Evolutionary conservation across 2,888 invertebrate species (phyloP), one percentile per base, ranked within the genome.

Genomic region (Brassicogethes aeneus): DNA sequence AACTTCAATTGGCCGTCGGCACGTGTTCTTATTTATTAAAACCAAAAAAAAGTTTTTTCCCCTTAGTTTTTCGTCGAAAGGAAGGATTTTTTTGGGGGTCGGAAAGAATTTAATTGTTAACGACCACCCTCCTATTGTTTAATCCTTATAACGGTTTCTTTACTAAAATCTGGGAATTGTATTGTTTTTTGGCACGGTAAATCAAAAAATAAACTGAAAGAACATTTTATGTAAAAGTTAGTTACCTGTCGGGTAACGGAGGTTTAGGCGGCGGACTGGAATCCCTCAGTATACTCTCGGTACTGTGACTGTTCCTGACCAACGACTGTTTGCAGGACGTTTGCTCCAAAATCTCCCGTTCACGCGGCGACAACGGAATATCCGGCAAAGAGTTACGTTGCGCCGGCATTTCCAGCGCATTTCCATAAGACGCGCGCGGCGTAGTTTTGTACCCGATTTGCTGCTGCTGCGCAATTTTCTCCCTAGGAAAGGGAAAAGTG

Each of bases 261-360:
- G 93, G 92, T 70, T 93, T 92, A 8, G 91, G 90, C 43, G 90
- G 89, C 44, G 81, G 80, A 66, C 77, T 79, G 48, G 82, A 71
- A 61, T 80, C 79, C 3, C 12, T 17, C 2, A 23, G 13, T 8
- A 32, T 32, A 5, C 8, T 10, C 68, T 89, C 88, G 3, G 85
- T 82, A 55, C 87, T 87, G 62, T 87, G 86, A 38, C 87, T 86
- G 39, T 79, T 82, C 50, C 84, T 76, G 47, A 85, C 66, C 38
- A 57, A 56, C 15, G 54, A 48, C 13, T 61, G 52, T 15, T 58
- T 41, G 62, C 53, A 59, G 3, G 74, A 72, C 5, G 73, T 75
- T 53, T 74, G 72, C 46, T 80, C 80, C 53, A 82, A 64, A 50
- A 79, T 73, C 50, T 82, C 79, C 35, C 79, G 71, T 66, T 85